A percentile compares a stretch with the other conserved stretches of the same genome.
Evolutionary conservation across 2,113 vertebrate genomes (phyloP).

Genomic region (Myiozetetes cayanensis): DNA sequence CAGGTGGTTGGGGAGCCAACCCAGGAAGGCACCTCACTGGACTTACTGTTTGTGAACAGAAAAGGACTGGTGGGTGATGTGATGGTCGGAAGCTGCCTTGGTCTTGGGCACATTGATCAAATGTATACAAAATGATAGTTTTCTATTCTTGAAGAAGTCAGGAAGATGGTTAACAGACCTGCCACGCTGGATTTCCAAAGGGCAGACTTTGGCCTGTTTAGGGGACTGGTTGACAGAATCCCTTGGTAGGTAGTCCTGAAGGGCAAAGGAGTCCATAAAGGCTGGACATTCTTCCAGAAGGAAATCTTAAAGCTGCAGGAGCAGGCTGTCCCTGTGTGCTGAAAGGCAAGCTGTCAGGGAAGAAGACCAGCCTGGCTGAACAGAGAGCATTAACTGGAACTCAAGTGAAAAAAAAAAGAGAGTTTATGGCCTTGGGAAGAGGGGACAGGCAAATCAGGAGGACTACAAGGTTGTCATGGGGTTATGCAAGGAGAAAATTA

Average conservation of each 20-base stretch:
- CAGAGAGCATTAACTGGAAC: too few relatives aligned
- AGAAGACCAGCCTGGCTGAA: too few relatives aligned
- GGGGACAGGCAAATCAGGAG: too few relatives aligned
- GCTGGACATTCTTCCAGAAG: not conserved
- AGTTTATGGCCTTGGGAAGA: too few relatives aligned
- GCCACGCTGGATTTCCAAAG: not conserved
- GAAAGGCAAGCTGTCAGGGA: too few relatives aligned
- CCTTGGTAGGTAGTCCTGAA: not conserved
- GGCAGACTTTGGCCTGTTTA: not conserved
- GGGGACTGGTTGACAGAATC: not conserved
- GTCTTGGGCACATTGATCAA: fast-evolving
- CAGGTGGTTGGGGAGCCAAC: not conserved
- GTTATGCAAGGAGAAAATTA: too few relatives aligned
- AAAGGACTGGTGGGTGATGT: not conserved
- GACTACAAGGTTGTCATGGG: too few relatives aligned
- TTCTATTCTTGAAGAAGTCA: not conserved
- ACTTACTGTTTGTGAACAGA: not conserved
- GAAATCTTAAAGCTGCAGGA: too few relatives aligned
- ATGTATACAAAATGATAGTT: not conserved
- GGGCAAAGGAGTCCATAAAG: not conserved
- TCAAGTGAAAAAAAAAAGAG: too few relatives aligned
- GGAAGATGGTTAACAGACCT: not conserved
- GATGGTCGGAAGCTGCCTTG: not conserved
- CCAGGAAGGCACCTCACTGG: not conserved
- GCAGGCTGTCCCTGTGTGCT: too few relatives aligned